Evolutionary conservation across 1,140 invertebrate species (phyloP), one percentile per base, ranked within the genome.

Genomic region (Eurosta solidaginis): DNA sequence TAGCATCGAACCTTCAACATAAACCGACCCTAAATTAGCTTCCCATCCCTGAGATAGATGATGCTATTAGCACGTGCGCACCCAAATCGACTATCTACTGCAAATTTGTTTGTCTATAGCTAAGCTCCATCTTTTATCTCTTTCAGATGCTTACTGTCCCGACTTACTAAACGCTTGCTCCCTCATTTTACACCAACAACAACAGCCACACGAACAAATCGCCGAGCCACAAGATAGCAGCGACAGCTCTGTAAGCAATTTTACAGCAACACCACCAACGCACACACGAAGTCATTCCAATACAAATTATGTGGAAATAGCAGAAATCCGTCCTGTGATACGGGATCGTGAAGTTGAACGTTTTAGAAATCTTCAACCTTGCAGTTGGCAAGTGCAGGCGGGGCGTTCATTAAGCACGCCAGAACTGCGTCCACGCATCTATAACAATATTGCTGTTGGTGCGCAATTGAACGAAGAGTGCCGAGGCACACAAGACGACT

Each of bases 251-350:
- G 82, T 86, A 17, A 85, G 85, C 5, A 84, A 84, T 75, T 86
- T 86, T 25, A 86, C 85, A n/a, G 81, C 82, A n/a, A 84, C 85
- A 20, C 84, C 83, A 42, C 82, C 85, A 22, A 49, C 20, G 47
- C 17, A 33, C 9, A 14, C 14, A n/a, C 77, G 74, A 17, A 40
- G 50, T 77, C 20, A 63, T 0, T 42, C 63, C 14, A 59, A 74
- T n/a, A 33, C 83, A 17, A 85, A 87, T 77, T 87, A 87, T 83
- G 85, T 83, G 78, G 86, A 87, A 78, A 86, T 87, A 74, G 86
- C 86, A 78, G 84, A 85, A 73, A 74, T 86, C 59, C 79, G 81
- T 78, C 82, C 82, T 33, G 33, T 81, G 81, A n/a, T 79, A 79
- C 76, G 82, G 81, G 20, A 84, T 86, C 79, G 59, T 9, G 59